Evolutionary conservation across 2,888 invertebrate species (phyloP), one percentile per base, ranked within the genome.

Genomic region (Ctena decussata): DNA sequence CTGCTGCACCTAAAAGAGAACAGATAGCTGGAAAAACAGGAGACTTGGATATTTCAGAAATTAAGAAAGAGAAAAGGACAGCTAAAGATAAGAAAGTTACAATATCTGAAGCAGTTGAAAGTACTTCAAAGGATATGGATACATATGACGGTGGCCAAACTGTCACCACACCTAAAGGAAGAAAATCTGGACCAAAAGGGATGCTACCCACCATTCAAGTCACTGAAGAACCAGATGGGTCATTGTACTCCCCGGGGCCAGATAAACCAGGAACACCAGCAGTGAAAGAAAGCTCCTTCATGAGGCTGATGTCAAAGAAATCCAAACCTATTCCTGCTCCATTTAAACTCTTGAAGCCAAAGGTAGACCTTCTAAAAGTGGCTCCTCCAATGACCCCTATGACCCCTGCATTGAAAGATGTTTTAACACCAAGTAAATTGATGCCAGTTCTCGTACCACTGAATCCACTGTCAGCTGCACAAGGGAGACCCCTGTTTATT

Each of bases 371-470:
- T 2, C 70, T 92, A 15, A 72, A 86, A 72, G 69, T 85, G 27
- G 78, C 77, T 12, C 75, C 89, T 21, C 88, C 90, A 5, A 80
- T 85, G 46, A 84, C 88, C 21, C 86, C 90, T 0, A 70, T 87
- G 76, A 89, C 91, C 11, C 88, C 89, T 0, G 84, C 79, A 6
- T 72, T 92, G 37, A 80, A 86, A 71, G 65, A 78, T 35, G 57
- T 91, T 6, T 78, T 92, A 69, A 87, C 88, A n/a, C 89, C 89
- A 6, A 65, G 41, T 12, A 71, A 74, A 72, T 49, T 73, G 35
- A 85, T 86, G 37, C 82, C 86, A 3, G 84, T 81, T n/a, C 35
- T 93, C 27, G 87, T 91, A 12, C 83, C 87, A 21, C 84, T 93
- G n/a, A 92, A 92, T 65, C 39, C 71, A 11, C 21, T 81, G 30